A percentile compares a stretch with the other conserved stretches of the same genome.
phyloP scores from a whole-genome alignment of 2,113 vertebrate genomes.

The Rhea americana region DNA sequence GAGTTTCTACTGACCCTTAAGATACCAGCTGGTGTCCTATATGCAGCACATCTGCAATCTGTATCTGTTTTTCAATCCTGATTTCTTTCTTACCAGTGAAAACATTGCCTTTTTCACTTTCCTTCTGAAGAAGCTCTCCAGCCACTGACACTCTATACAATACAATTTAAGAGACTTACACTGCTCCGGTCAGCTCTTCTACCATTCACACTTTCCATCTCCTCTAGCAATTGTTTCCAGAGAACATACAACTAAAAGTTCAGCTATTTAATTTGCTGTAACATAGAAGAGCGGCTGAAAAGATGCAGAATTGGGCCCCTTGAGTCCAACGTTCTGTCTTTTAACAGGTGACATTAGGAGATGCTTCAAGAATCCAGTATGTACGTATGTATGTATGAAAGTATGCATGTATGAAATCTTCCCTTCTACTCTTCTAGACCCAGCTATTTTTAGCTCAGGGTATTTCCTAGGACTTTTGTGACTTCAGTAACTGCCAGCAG shows the following conservation, averaged over 20 bases:
- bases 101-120: not conserved
- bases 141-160: accelerated
- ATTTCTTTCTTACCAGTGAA: not conserved
- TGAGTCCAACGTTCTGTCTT: not conserved
- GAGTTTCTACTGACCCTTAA: slow-evolving; percentile 1
- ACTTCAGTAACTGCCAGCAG: not conserved
- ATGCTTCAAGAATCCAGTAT: not conserved
- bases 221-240: not conserved
- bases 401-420: not conserved
- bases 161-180: not conserved
- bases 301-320: not conserved
- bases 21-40: not conserved
- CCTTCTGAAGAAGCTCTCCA: not conserved
- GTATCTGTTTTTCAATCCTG: not conserved
- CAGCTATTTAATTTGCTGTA: not conserved
- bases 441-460: not conserved
- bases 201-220: not conserved
- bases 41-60: not conserved
- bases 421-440: not conserved
- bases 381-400: too few relatives aligned
- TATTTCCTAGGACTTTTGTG: not conserved
- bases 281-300: not conserved
- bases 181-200: not conserved
- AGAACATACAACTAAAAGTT: not conserved
- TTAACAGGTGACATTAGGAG: not conserved